Base-by-base conservation (phyloP, 2,113 vertebrate genomes). In the Rhabdomys dilectus region DNA sequence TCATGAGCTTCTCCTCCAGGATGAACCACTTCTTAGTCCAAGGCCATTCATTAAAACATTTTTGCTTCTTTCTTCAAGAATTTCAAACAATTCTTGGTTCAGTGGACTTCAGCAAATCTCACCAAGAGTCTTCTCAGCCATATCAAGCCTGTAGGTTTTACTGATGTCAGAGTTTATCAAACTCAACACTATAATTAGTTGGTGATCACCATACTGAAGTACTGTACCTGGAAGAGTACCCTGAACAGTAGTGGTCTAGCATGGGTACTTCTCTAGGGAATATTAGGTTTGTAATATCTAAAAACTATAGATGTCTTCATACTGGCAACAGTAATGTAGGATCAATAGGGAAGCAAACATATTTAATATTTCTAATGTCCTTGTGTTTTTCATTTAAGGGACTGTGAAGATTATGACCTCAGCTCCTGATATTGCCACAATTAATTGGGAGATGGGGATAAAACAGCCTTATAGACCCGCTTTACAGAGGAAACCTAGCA, bases 51-150 rank as follows among this genome's bases (percentile, higher is more conserved):
- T 91, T 87, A 82, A 82, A 5, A 51, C 7, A 84, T 93, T 87
- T 90, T 86, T 56, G 72, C 77, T 82, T 60, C 80, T 88, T 17
- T 7, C 29, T 91, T 94, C 3, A 89, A n/a, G 91, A 82, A 78
- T 95, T 95, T 86, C 39, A 92, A 80, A 72, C 60, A 34, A 53
- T 60, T 15, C 15, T 84, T 31, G 1, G 8, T 93, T 22, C 3
- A 80, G 9, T 31, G 15, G 7, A 51, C 45, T 84, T 91, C 19
- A 72, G 75, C 16, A 76, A 60, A 26, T 7, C 1, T 36, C 13
- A 72, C 24, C 39, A 87, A 80, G 19, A 92, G 34, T 91, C 4
- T 80, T 93, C 45, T 73, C 21, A 78, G 3, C 24, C 17, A 5
- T 21, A 22, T 31, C 3, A 9, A 10, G 7, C 19, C 0, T 22